Percentiles rank a stretch among this genome's conserved stretches.
These are phyloP conservation scores for Eueremaeus valkanovi DNA, from an alignment of 2,888 invertebrate species.

Conservation along the genomic window DNA sequence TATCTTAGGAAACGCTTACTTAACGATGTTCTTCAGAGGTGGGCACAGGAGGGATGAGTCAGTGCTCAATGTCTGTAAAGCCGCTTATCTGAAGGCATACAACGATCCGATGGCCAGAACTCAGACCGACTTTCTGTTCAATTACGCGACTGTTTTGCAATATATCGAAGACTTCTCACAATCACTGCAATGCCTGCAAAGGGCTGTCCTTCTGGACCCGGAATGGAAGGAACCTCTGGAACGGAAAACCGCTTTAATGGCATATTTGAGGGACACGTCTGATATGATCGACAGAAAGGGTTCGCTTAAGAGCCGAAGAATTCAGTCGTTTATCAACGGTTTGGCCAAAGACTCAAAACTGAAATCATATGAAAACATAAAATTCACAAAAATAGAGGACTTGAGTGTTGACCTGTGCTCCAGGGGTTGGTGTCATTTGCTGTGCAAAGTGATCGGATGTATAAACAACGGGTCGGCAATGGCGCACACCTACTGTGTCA, in stretches of 20 bases:
- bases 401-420: not conserved
- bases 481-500: slow-evolving; percentile 65
- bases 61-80: slow-evolving; percentile 67
- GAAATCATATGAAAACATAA: not conserved
- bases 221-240: slow-evolving; percentile 61
- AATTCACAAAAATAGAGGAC: slow-evolving; percentile 7
- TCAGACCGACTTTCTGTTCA: slow-evolving; percentile 75
- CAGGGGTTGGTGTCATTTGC: too few species aligned
- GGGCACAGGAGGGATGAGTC: slow-evolving; percentile 65
- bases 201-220: slow-evolving; percentile 68
- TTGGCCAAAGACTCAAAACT: slow-evolving; percentile 3
- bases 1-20: slow-evolving; percentile 76
- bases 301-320: not conserved
- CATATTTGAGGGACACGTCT: slow-evolving; percentile 20
- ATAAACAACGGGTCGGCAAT: not conserved
- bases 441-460: slow-evolving; percentile 7
- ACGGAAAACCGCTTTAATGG: not conserved
- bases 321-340: not conserved
- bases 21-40: slow-evolving; percentile 69
- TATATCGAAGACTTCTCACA: slow-evolving; percentile 71
- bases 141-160: slow-evolving; percentile 73
- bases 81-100: slow-evolving; percentile 71
- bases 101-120: slow-evolving; percentile 64
- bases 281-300: slow-evolving; percentile 11
- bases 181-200: slow-evolving; percentile 66